phyloP scores from a whole-genome alignment of 2,113 vertebrate species.

The Daubentonia madagascariensis region DNA sequence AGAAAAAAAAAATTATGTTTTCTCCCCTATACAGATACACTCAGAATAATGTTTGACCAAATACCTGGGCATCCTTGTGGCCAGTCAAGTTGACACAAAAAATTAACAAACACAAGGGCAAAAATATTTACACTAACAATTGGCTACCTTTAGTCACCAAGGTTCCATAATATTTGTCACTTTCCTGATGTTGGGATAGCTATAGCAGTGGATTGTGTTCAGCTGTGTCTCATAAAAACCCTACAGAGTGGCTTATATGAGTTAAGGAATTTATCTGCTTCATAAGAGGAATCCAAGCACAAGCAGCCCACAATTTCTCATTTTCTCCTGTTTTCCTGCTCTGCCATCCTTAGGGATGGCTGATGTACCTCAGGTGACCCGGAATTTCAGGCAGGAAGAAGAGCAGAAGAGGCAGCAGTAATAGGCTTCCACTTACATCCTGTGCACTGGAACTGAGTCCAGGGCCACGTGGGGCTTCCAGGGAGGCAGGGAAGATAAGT shows the following conservation, averaged over 20 bases:
- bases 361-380: neutral
- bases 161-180: neutral
- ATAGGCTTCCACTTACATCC: rapidly evolving
- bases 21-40: neutral
- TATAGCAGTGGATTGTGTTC: neutral
- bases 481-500: neutral
- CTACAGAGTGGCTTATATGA: neutral
- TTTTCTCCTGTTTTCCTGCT: neutral
- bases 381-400: neutral
- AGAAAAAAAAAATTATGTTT: no score
- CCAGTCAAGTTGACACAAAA: neutral
- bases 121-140: neutral
- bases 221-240: neutral
- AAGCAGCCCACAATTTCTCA: neutral
- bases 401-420: neutral
- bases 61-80: neutral
- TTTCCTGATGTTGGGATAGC: neutral
- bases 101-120: neutral
- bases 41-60: neutral
- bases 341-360: neutral
- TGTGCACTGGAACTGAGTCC: neutral
- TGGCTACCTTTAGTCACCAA: neutral
- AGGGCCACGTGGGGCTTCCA: neutral
- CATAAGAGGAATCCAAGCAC: neutral
- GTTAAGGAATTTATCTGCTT: neutral